phyloP scores from a whole-genome alignment of 2,797 vertebrate species.

The Vireo griseus region DNA sequence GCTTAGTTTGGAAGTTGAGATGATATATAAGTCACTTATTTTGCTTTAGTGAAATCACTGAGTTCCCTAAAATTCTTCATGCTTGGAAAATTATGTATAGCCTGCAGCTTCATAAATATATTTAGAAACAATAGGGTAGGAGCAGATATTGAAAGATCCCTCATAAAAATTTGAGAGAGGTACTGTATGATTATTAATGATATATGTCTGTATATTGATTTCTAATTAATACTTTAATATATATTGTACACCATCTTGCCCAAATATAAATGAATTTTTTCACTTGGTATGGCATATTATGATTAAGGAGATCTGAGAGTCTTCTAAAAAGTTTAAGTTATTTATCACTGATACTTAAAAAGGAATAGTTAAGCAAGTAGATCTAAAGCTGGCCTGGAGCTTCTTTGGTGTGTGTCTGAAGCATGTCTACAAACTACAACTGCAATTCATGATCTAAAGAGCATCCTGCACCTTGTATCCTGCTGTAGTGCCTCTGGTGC shows the following conservation, averaged over 20 bases:
- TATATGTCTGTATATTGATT: background rate
- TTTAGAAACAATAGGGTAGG: background rate
- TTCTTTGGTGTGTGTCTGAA: background rate
- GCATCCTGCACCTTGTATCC: background rate
- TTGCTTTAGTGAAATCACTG: background rate
- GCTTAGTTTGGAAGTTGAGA: background rate
- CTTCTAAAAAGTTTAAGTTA: background rate
- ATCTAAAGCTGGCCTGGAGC: background rate
- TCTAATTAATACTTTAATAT: background rate
- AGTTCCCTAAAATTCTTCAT: background rate
- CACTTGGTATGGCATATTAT: background rate
- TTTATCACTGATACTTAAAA: background rate
- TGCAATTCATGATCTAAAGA: background rate
- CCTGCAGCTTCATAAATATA: background rate
- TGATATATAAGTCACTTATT: background rate
- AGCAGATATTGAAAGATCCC: background rate
- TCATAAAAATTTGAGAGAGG: background rate
- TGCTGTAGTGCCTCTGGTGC: background rate
- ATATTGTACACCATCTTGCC: background rate
- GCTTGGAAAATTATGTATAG: background rate
- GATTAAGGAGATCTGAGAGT: background rate
- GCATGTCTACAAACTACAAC: background rate
- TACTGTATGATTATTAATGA: background rate
- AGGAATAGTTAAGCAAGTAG: background rate
- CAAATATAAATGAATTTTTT: background rate